A percentile compares a stretch with the other conserved stretches of the same genome.
Evolutionary conservation across 2,888 invertebrate species (phyloP).

Genomic region (Noctua comes): DNA sequence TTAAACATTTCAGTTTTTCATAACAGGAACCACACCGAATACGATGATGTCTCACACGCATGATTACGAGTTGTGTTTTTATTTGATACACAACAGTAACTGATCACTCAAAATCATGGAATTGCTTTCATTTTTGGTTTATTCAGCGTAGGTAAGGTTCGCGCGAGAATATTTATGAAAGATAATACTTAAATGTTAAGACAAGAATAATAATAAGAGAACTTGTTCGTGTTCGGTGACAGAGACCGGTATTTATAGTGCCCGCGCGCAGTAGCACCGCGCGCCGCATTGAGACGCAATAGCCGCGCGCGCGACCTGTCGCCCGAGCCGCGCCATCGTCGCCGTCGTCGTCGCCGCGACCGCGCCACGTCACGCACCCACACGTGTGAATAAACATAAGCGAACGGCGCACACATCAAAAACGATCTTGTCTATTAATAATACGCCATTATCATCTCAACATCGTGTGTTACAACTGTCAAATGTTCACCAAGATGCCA

Average conservation of each 20-base stretch:
- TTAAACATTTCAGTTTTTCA: neutral
- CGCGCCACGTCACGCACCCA: conserved; percentile 52
- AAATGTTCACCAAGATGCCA: conserved; percentile 20
- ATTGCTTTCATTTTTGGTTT: conserved; percentile 17
- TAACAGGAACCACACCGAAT: neutral
- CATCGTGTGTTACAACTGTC: conserved; percentile 57
- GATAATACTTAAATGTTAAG: conserved; percentile 30
- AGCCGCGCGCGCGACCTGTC: neutral
- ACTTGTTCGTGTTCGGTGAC: conserved; percentile 67
- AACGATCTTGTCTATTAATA: conserved; percentile 76
- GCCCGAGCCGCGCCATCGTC: neutral
- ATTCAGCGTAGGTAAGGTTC: conserved; percentile 6
- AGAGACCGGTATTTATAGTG: conserved; percentile 59
- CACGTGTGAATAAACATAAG: conserved; percentile 59
- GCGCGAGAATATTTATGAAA: conserved; percentile 40
- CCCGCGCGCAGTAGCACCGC: conserved; percentile 43
- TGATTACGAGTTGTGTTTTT: neutral
- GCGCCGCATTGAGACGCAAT: neutral
- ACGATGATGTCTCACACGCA: neutral
- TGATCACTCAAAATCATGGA: neutral
- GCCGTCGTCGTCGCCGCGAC: neutral
- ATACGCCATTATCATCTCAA: conserved; percentile 72
- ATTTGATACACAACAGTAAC: neutral
- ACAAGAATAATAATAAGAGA: conserved; percentile 47
- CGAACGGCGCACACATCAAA: conserved; percentile 67